These are phyloP conservation scores for Timandra comae DNA, from an alignment of 2,888 invertebrate genomes.

Conservation along the genomic window DNA sequence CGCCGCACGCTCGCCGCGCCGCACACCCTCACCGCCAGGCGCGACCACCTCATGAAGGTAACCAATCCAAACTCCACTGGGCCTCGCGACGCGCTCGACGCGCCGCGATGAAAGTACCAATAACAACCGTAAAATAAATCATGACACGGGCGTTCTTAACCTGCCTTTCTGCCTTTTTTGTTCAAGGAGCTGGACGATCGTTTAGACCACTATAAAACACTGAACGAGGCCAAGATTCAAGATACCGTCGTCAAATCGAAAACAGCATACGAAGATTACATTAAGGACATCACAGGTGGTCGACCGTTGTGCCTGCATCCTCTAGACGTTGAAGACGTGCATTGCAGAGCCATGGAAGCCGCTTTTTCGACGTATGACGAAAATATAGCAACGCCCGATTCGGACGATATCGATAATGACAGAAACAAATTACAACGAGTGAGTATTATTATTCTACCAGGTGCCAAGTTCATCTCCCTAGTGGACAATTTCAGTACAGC, in stretches of 20 bases:
- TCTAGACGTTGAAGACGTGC: conserved; percentile 12
- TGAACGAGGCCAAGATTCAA: conserved; percentile 30
- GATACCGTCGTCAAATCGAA: conserved; percentile 16
- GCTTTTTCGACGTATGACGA: conserved; percentile 13
- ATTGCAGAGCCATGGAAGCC: conserved; percentile 10
- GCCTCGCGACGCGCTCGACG: background rate
- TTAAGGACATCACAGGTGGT: conserved; percentile 1
- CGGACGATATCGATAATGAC: conserved; percentile 9
- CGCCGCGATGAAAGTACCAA: background rate
- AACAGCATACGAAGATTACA: conserved; percentile 21
- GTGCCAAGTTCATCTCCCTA: too few relatives aligned
- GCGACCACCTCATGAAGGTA: conserved; percentile 13
- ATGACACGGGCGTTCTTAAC: background rate
- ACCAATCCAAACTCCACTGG: background rate
- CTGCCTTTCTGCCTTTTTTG: background rate
- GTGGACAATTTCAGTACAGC: too few relatives aligned
- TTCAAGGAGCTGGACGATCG: conserved; percentile 28
- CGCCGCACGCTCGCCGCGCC: conserved; percentile 18
- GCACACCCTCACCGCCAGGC: conserved; percentile 7
- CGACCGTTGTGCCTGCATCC: conserved; percentile 21
- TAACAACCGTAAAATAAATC: background rate
- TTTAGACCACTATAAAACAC: conserved; percentile 19
- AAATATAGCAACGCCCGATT: conserved; percentile 10
- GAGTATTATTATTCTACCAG: background rate
- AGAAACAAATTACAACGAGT: conserved; percentile 15